Base-by-base conservation (phyloP, 2,888 invertebrate genomes). In the Polydrusus cervinus region DNA sequence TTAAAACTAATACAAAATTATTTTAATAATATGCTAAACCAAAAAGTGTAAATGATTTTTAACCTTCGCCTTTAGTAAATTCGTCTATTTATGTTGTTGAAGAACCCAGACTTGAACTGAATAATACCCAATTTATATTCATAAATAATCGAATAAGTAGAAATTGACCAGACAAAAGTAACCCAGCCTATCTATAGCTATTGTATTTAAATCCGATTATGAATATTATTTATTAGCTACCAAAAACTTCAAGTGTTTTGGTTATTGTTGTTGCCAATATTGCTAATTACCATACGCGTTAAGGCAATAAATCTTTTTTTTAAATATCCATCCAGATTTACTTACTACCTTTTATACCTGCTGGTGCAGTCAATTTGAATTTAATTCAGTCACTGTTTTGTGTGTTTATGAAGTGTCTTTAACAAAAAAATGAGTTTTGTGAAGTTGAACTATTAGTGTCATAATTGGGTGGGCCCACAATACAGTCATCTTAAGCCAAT, bases 121-220 rank as follows among this genome's bases (percentile, higher is more conserved):
- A 55, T 51, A 53, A 38, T 60, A 38, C 16, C 38, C 38, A 14
- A 14, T 38, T 60, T 60, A 60, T 11, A 60, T 38, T 60, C 57
- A 60, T 60, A 60, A 60, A 60, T 60, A 38, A 60, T 14, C 11
- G 38, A 38, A 11, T 60, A 38, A 60, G 16, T 38, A 60, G 38
- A 38, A 60, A 14, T 60, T 60, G 57, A 18, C 38, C 57, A 38
- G 38, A 38, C 38, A 60, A 14, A 55, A 60, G 16, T 34, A 38
- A 60, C 38, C 38, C 16, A 60, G n/a, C 30, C 10, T 60, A 60
- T 34, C 10, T 60, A 60, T 34, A 18, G 34, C 38, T 16, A 60
- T 60, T 60, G 57, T 60, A 47, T 62, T 62, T 45, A 45, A 62
- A 62, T 62, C 45, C 45, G 45, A 45, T 45, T 45, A 62, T 45